A percentile compares a stretch with the other conserved stretches of the same genome.
Conservation (phyloP, 2,888 invertebrate genomes). For the Papilio demoleus region DNA sequence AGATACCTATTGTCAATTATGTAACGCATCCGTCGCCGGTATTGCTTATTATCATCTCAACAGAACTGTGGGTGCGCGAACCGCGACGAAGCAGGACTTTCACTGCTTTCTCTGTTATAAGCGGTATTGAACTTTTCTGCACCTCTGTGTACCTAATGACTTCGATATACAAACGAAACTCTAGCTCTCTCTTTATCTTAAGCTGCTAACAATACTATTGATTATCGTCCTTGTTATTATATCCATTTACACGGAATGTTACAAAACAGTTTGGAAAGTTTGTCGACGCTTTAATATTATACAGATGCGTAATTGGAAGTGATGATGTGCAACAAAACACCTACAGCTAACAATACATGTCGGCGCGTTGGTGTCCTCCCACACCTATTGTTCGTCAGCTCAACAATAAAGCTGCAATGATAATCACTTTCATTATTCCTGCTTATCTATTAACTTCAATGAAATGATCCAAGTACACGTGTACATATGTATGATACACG, state of each 20-base stretch:
- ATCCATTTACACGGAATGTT: constrained; percentile 64
- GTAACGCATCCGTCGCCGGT: constrained; percentile 25
- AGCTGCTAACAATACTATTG: constrained; percentile 70
- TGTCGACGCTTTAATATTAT: constrained; percentile 62
- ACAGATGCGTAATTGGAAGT: constrained; percentile 65
- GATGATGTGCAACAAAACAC: constrained; percentile 77
- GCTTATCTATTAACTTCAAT: constrained; percentile 7
- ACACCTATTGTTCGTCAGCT: constrained; percentile 62
- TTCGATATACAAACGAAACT: constrained; percentile 52
- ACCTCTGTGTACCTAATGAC: constrained; percentile 57
- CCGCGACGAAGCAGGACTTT: constrained; percentile 64
- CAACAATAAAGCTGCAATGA: constrained; percentile 14
- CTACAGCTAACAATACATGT: constrained; percentile 67
- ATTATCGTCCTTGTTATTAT: constrained; percentile 70
- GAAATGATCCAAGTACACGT: background rate
- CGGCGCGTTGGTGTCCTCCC: constrained; percentile 71
- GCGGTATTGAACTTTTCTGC: constrained; percentile 63
- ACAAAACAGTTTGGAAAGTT: constrained; percentile 79
- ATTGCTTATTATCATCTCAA: constrained; percentile 26
- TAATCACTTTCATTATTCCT: constrained; percentile 6
- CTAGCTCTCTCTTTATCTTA: constrained; percentile 79
- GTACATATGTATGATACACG: background rate
- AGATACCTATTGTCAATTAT: constrained; percentile 14
- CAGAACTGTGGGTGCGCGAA: constrained; percentile 33
- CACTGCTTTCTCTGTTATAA: constrained; percentile 79